Percentiles rank a stretch among this genome's conserved stretches.
Conservation (phyloP, 2,113 vertebrate species). For the Capreolus pygargus region DNA sequence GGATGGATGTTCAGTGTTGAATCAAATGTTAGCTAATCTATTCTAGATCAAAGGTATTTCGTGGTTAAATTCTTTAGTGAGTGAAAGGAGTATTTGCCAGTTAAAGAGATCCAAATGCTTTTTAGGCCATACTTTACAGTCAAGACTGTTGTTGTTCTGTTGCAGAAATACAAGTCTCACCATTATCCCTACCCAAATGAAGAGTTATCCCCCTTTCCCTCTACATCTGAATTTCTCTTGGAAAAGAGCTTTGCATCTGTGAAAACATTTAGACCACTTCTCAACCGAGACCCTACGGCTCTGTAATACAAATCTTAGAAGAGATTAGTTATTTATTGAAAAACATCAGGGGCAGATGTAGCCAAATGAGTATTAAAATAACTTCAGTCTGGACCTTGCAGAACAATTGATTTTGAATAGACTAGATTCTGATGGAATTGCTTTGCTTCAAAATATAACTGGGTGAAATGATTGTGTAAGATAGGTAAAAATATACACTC, state of each 20-base stretch:
- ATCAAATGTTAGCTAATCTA: not conserved
- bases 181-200: not conserved
- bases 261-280: not conserved
- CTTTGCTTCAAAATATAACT: not conserved
- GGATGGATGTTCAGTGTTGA: not conserved
- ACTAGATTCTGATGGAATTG: not conserved
- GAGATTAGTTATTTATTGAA: not conserved
- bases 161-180: not conserved
- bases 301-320: not conserved
- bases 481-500: not conserved
- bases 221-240: not conserved
- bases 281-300: not conserved
- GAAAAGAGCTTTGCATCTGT: not conserved
- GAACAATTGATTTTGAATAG: slow-evolving; percentile 5
- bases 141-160: not conserved
- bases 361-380: not conserved
- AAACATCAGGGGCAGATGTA: not conserved
- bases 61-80: not conserved
- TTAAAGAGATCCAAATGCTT: not conserved
- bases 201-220: not conserved
- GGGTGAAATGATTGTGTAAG: not conserved
- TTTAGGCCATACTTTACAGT: not conserved
- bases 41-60: not conserved
- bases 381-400: not conserved
- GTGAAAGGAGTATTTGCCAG: not conserved